A percentile compares a stretch with the other conserved stretches of the same genome.
These are phyloP conservation scores for Tenthredo distinguenda DNA, from an alignment of 2,888 invertebrate species.

Conservation along the genomic window DNA sequence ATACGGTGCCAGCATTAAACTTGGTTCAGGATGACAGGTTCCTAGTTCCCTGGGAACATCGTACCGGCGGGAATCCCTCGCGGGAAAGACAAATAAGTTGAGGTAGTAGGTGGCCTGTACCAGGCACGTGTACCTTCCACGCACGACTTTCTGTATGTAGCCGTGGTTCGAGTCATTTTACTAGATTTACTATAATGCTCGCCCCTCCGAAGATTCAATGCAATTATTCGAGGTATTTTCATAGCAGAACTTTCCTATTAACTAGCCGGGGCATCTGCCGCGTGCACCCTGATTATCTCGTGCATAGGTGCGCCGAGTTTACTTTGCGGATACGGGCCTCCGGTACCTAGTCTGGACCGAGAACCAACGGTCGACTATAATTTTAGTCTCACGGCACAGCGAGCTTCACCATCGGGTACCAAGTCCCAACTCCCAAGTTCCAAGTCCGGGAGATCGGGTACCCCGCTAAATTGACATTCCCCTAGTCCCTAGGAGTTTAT, in stretches of 20 bases:
- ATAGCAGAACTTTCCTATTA: conserved; percentile 71
- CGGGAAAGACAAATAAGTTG: conserved; percentile 41
- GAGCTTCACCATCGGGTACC: not conserved
- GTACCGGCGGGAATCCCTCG: conserved; percentile 7
- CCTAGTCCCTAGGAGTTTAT: conserved; percentile 62
- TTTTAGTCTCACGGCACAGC: conserved; percentile 43
- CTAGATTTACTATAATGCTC: conserved; percentile 67
- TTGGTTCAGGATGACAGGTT: not conserved
- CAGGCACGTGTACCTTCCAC: conserved; percentile 37
- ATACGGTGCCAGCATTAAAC: not conserved
- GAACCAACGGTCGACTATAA: conserved; percentile 28
- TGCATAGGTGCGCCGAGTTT: conserved; percentile 55
- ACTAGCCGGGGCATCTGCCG: conserved; percentile 58
- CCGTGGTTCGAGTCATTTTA: conserved; percentile 62
- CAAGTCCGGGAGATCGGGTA: conserved; percentile 18
- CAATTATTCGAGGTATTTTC: conserved; percentile 72
- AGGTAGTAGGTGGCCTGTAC: not conserved
- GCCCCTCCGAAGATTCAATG: conserved; percentile 60
- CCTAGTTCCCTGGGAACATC: conserved; percentile 5
- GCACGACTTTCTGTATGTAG: not conserved
- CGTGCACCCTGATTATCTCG: conserved; percentile 59
- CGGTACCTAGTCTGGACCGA: not conserved
- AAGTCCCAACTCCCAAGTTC: not conserved
- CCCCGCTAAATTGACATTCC: conserved; percentile 65
- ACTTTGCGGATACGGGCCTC: conserved; percentile 13